phyloP scores from a whole-genome alignment of 2,797 vertebrate genomes.

The Enteromius unitaeniatus region DNA sequence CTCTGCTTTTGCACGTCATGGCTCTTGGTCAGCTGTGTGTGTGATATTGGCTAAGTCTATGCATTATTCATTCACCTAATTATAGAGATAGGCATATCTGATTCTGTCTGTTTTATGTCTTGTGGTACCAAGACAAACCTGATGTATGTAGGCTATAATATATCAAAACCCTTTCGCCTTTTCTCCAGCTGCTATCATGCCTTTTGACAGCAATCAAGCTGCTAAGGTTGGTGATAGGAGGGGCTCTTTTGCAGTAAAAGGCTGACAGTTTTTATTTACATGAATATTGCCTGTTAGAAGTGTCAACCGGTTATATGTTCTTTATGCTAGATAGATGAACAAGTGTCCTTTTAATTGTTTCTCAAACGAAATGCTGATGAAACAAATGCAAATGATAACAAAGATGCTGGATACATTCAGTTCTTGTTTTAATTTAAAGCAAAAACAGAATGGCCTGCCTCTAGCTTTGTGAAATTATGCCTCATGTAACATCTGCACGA shows the following conservation, averaged over 20 bases:
- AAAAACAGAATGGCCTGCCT: background rate
- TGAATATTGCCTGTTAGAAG: background rate
- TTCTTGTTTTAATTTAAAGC: background rate
- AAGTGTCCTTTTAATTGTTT: background rate
- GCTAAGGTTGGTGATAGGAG: background rate
- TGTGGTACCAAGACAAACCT: conserved; percentile 54
- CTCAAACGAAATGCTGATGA: background rate
- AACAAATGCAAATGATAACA: background rate
- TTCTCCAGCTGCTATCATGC: conserved; percentile 20
- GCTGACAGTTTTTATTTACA: conserved; percentile 8
- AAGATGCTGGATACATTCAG: background rate
- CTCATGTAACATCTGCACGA: background rate
- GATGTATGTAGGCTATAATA: conserved; percentile 51
- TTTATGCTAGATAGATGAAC: background rate
- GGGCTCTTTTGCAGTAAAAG: background rate
- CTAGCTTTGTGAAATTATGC: background rate
- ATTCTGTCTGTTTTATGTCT: conserved; percentile 57
- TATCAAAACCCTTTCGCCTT: conserved; percentile 27
- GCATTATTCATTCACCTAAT: conserved; percentile 64
- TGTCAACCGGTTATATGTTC: background rate
- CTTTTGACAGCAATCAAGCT: background rate
- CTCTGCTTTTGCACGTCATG: conserved; percentile 2
- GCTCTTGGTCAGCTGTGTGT: conserved; percentile 41
- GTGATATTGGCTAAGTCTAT: conserved; percentile 57
- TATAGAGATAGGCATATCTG: conserved; percentile 62